Evolutionary conservation across 2,797 vertebrate genomes (phyloP).

Genomic region (Spinus olivaceus): DNA sequence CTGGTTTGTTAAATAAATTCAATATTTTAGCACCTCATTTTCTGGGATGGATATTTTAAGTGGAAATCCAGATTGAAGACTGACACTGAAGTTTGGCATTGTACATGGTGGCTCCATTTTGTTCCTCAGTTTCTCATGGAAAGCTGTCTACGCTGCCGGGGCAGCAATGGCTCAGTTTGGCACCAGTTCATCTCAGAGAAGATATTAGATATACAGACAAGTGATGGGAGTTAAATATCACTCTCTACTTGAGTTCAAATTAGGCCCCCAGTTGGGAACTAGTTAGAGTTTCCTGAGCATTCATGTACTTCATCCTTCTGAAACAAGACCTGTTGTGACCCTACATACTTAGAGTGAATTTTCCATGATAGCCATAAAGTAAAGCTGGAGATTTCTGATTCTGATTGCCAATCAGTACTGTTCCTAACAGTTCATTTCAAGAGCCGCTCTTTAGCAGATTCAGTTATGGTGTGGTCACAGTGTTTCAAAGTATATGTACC

Average conservation of each 20-base stretch:
- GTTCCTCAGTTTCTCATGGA: background rate
- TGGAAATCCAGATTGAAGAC: background rate
- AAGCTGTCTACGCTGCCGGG: background rate
- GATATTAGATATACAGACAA: background rate
- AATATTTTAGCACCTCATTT: background rate
- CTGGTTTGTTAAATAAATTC: background rate
- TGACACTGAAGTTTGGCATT: background rate
- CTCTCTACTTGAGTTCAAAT: background rate
- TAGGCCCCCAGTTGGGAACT: background rate
- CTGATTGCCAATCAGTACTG: constrained; percentile 30
- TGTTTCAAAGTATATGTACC: background rate
- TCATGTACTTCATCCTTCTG: background rate
- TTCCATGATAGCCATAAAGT: background rate
- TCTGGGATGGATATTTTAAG: background rate
- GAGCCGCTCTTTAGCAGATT: constrained; percentile 10
- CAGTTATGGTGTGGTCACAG: background rate
- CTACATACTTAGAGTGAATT: background rate
- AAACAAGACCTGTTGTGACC: background rate
- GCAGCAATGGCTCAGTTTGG: background rate
- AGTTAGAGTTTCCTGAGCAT: background rate
- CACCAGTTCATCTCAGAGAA: background rate
- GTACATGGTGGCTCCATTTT: background rate
- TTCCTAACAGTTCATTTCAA: background rate
- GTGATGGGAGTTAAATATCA: background rate
- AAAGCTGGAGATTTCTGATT: constrained; percentile 47